A percentile compares a stretch with the other conserved stretches of the same genome.
Conservation (phyloP, 1,140 invertebrate species). For the Venturia canescens region DNA sequence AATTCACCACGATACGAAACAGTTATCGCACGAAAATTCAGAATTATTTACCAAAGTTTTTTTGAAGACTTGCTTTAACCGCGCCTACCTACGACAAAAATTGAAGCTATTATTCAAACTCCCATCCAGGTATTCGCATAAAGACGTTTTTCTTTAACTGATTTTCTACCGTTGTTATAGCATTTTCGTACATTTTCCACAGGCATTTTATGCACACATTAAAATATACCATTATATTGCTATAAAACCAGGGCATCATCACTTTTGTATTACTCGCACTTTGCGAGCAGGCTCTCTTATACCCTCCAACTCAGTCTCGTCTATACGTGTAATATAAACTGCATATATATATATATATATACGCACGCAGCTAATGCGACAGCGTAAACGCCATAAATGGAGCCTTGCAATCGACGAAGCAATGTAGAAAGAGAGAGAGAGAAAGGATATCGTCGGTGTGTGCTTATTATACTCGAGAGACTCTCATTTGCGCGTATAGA, state of each 20-base stretch:
- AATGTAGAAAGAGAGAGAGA: constrained; percentile 19
- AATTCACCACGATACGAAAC: too few relatives aligned
- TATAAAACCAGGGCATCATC: neutral
- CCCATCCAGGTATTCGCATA: too few relatives aligned
- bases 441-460: constrained; percentile 20
- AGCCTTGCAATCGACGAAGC: constrained; percentile 32
- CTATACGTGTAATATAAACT: neutral
- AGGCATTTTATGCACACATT: too few relatives aligned
- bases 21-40: too few relatives aligned
- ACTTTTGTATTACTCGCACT: neutral
- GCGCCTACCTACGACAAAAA: too few relatives aligned
- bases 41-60: too few relatives aligned
- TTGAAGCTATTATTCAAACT: too few relatives aligned
- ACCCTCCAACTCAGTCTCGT: neutral
- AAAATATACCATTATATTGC: neutral
- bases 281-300: neutral
- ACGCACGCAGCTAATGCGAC: constrained; percentile 32
- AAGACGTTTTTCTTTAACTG: neutral
- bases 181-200: too few relatives aligned
- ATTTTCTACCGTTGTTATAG: neutral
- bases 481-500: constrained; percentile 37
- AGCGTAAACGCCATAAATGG: constrained; percentile 41
- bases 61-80: too few relatives aligned
- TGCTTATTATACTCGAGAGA: constrained; percentile 33
- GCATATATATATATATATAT: constrained; percentile 6